Evolutionary conservation across 2,888 invertebrate genomes (phyloP).

Genomic region (Spisula subtruncata): DNA sequence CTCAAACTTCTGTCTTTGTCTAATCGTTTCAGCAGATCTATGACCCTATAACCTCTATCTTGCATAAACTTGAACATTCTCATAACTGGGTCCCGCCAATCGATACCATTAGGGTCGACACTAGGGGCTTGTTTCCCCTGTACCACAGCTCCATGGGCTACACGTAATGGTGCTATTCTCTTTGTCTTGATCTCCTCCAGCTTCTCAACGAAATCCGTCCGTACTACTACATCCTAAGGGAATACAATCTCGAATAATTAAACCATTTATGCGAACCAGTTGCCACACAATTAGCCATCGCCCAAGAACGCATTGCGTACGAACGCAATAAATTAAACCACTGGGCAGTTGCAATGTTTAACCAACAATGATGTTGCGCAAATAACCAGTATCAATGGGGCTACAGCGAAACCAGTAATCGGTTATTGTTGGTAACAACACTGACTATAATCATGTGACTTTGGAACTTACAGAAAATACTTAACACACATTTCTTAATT

Average conservation of each 20-base stretch:
- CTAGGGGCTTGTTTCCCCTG: slow-evolving; percentile 64
- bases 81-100: slow-evolving; percentile 76
- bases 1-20: slow-evolving; percentile 81
- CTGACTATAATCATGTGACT: too few relatives aligned
- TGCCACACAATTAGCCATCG: neutral
- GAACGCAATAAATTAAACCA: too few relatives aligned
- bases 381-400: too few relatives aligned
- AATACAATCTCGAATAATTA: neutral
- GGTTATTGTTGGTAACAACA: too few relatives aligned
- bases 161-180: slow-evolving; percentile 67
- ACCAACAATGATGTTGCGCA: too few relatives aligned
- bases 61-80: slow-evolving; percentile 82
- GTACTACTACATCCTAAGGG: slow-evolving; percentile 78
- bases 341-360: too few relatives aligned
- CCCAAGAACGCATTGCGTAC: too few relatives aligned
- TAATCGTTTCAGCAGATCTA: slow-evolving; percentile 81
- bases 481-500: too few relatives aligned
- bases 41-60: slow-evolving; percentile 79
- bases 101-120: slow-evolving; percentile 71
- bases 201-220: slow-evolving; percentile 74
- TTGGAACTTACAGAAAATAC: too few relatives aligned
- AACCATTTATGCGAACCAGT: neutral
- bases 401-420: too few relatives aligned
- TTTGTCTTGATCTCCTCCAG: slow-evolving; percentile 74
- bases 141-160: slow-evolving; percentile 76